Conservation (phyloP, 2,797 vertebrate species). For the Lepilemur septentrionalis region DNA sequence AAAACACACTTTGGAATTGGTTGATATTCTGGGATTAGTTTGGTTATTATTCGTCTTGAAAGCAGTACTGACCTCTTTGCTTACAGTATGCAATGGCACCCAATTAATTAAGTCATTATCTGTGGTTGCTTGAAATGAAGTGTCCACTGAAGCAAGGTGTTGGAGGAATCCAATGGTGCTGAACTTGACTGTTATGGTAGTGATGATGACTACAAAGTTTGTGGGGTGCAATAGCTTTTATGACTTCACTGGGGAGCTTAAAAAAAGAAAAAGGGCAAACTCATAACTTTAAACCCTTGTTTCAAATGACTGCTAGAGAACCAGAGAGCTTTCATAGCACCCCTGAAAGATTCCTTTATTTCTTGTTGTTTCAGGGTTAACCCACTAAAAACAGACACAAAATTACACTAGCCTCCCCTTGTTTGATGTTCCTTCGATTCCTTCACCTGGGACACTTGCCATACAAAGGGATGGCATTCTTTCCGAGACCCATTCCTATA, state of each 20-base stretch:
- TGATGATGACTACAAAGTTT: neutral
- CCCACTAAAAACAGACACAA: neutral
- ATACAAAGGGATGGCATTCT: neutral
- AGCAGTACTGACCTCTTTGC: neutral
- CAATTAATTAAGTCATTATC: neutral
- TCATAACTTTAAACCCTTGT: neutral
- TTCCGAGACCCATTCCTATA: neutral
- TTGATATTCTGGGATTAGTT: neutral
- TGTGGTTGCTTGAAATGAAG: constrained; percentile 10
- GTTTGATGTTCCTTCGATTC: neutral
- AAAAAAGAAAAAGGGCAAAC: neutral
- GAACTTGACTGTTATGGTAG: neutral
- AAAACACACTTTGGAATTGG: neutral
- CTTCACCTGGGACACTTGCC: neutral
- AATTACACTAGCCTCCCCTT: neutral
- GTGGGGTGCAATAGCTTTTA: neutral
- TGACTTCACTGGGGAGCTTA: neutral
- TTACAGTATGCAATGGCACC: neutral
- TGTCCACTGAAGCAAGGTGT: neutral
- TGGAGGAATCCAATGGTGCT: neutral
- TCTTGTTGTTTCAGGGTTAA: neutral
- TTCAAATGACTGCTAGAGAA: neutral
- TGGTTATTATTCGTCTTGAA: neutral
- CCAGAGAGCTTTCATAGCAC: neutral
- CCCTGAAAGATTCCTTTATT: neutral